Evolutionary conservation across 2,113 vertebrate species (phyloP).

Genomic region (Symphodus melops): DNA sequence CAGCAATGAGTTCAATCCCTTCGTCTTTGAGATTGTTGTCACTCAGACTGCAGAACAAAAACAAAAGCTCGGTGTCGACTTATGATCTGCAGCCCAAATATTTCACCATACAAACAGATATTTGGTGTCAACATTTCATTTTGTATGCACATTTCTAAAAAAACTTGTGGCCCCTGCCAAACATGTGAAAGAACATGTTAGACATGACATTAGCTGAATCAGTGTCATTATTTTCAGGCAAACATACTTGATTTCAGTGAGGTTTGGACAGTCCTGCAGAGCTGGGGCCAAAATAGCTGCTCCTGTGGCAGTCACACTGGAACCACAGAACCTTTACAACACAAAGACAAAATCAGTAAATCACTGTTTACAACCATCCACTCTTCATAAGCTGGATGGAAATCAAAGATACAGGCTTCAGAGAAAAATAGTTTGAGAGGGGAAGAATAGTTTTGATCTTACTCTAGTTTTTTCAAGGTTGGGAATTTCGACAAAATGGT

Average conservation of each 20-base stretch:
- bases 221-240: not conserved
- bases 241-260: slow-evolving; percentile 88
- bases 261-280: slow-evolving; percentile 79
- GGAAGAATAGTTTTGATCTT: slow-evolving; percentile 60
- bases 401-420: not conserved
- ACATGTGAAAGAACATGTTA: no score
- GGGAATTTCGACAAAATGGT: slow-evolving; percentile 80
- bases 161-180: not conserved
- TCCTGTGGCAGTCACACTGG: slow-evolving; percentile 83
- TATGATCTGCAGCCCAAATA: not conserved
- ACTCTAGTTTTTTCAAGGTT: slow-evolving; percentile 87
- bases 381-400: not conserved
- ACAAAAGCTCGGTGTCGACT: not conserved
- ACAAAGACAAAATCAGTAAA: slow-evolving; percentile 9
- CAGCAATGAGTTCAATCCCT: slow-evolving; percentile 72
- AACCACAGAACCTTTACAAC: slow-evolving; percentile 81
- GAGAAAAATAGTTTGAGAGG: not conserved
- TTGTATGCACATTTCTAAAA: not conserved
- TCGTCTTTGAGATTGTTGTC: slow-evolving; percentile 85
- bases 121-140: not conserved
- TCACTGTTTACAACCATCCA: not conserved
- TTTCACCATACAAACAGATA: not conserved
- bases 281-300: slow-evolving; percentile 80
- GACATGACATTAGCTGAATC: not conserved
- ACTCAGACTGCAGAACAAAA: slow-evolving; percentile 82